A percentile compares a stretch with the other conserved stretches of the same genome.
These are phyloP conservation scores for Nasonia vitripennis DNA, from an alignment of 1,140 invertebrate species.

Conservation along the genomic window DNA sequence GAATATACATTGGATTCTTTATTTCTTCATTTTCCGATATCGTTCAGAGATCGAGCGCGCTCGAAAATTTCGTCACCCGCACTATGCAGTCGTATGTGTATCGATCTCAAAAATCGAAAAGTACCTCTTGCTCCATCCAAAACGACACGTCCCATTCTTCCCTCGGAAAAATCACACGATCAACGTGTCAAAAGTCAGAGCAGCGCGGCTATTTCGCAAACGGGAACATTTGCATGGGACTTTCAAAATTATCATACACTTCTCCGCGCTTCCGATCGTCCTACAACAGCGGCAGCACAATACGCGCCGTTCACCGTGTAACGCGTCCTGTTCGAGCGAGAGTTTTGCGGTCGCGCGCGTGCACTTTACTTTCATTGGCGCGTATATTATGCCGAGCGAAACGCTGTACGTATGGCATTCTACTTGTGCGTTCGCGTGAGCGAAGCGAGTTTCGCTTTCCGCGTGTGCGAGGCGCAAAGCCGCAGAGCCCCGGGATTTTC, in stretches of 20 bases:
- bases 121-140: too few relatives aligned
- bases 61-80: background rate
- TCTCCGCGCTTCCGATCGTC: background rate
- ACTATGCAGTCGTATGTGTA: too few relatives aligned
- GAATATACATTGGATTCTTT: too few relatives aligned
- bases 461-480: background rate
- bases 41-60: background rate
- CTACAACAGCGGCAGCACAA: background rate
- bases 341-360: conserved; percentile 12
- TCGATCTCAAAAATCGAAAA: background rate
- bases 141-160: background rate
- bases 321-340: conserved; percentile 9
- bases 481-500: background rate
- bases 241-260: background rate
- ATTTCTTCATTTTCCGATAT: too few relatives aligned
- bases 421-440: background rate
- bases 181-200: background rate
- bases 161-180: background rate
- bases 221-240: background rate
- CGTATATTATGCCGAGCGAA: conserved; percentile 15
- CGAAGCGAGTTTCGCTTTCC: conserved; percentile 23
- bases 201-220: background rate
- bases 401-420: background rate
- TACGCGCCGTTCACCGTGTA: conserved; percentile 21
- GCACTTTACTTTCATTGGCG: conserved; percentile 50